Conservation (phyloP, 2,113 vertebrate species). For the Pelecanoides urinatrix region DNA sequence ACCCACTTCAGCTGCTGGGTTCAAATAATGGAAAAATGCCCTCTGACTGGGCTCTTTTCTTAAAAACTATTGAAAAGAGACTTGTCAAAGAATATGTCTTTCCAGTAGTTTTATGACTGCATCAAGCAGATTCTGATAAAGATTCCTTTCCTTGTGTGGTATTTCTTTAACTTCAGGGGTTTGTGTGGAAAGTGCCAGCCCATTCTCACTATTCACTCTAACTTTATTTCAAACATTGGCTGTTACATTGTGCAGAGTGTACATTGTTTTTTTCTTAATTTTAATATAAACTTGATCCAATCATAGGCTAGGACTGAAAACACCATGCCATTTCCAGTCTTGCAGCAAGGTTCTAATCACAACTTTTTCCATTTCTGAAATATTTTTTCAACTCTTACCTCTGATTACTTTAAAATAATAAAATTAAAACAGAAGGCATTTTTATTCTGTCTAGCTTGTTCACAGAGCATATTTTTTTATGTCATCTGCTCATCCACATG, state of each 20-base stretch:
- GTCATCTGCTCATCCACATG: not conserved
- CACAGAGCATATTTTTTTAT: not conserved
- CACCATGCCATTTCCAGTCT: not conserved
- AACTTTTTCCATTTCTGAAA: not conserved
- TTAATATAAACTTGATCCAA: not conserved
- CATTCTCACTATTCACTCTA: not conserved
- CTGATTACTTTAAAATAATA: not conserved
- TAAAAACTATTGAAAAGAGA: not conserved
- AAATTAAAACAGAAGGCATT: not conserved
- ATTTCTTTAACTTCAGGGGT: not conserved
- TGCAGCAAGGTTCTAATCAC: not conserved
- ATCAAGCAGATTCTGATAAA: not conserved
- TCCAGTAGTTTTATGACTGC: not conserved
- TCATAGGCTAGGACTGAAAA: not conserved
- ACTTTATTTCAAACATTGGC: not conserved
- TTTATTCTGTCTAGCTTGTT: not conserved
- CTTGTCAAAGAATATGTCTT: not conserved
- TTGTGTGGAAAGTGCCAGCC: not conserved
- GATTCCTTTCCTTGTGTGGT: not conserved
- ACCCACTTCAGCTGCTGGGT: not conserved
- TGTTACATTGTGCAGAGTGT: not conserved
- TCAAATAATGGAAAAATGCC: not conserved
- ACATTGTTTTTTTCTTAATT: not conserved
- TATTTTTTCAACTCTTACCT: not conserved
- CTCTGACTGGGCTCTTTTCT: not conserved